phyloP scores from a whole-genome alignment of 2,113 vertebrate genomes.

The Pholis gunnellus region DNA sequence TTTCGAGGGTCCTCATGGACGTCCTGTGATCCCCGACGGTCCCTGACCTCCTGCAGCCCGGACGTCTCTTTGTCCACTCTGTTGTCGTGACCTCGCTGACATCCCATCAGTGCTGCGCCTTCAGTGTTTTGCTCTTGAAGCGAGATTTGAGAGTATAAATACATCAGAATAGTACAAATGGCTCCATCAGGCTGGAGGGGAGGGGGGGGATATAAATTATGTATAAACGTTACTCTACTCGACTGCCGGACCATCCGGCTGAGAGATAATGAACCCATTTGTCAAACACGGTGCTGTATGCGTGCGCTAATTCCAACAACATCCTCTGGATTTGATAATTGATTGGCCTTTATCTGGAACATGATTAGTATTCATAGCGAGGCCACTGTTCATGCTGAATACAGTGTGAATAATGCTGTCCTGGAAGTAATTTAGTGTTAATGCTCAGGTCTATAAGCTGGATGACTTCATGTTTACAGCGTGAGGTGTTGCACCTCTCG shows the following conservation, averaged over 20 bases:
- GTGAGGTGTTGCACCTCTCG: constrained; percentile 34
- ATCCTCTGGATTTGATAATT: constrained; percentile 51
- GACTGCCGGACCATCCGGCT: constrained; percentile 30
- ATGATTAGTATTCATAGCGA: constrained; percentile 53
- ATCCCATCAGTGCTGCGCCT: constrained; percentile 7
- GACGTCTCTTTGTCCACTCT: background rate
- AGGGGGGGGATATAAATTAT: constrained; percentile 49
- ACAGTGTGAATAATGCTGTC: background rate
- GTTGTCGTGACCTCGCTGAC: constrained; percentile 25
- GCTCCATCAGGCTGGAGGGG: constrained; percentile 14
- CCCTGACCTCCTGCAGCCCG: constrained; percentile 8
- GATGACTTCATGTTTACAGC: constrained; percentile 52
- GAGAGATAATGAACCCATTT: constrained; percentile 72
- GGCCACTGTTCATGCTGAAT: background rate
- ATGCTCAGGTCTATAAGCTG: constrained; percentile 14
- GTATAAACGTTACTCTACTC: background rate
- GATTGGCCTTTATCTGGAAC: constrained; percentile 49
- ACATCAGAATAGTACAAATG: constrained; percentile 50
- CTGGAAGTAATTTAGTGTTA: background rate
- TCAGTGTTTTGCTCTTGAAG: constrained; percentile 9
- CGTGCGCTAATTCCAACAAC: constrained; percentile 45
- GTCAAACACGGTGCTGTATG: constrained; percentile 56
- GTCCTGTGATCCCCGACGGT: constrained; percentile 17
- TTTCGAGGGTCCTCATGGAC: background rate
- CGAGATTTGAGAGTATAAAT: background rate